Evolutionary conservation across 1,140 invertebrate genomes (phyloP), one percentile per base, ranked within the genome.

Genomic region (Thaumatotibia leucotreta): DNA sequence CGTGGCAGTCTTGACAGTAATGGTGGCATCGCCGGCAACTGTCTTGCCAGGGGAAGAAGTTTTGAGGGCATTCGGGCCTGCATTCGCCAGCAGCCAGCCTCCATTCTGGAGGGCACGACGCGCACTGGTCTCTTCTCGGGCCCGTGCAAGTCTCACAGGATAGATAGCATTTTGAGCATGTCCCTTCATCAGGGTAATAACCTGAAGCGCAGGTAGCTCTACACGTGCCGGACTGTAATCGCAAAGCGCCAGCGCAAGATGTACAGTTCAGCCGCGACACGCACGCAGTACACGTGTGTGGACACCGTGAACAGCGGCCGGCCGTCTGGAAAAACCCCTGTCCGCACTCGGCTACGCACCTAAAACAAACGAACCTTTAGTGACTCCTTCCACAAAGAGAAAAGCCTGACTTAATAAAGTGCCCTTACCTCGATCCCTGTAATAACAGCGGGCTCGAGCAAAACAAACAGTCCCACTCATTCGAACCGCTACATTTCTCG

Each of bases 1-100:
- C 88, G 22, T 86, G 84, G 79, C 96, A 96, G 67, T 95, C 95
- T 70, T 94, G 94, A 76, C 96, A 97, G 72, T 95, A 96, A 80
- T 96, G 95, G 88, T 96, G 95, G 82, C 96, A 97, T 71, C 96
- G 95, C 70, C 95, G 94, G 76, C 96, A 97, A 14, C 95, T 95
- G 67, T 93, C 95, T 64, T 94, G 92, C 29, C 95, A 95, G 68
- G 95, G 94, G 75, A 96, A 96, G 76, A 95, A 96, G 31, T 96
- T 95, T 71, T 95, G 94, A 6, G 96, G 96, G 88, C 97, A 97
- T 79, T 95, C 94, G 0, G 95, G 94, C 75, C 95, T 93, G 81
- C 96, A 97, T 81, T 96, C 94, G 4, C 96, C 96, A 1, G 94
- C 94, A 1, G 95, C 94, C 29, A 97, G 82, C 79, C 95, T 94